These are phyloP conservation scores for Heliconius erato DNA, from an alignment of 2,888 invertebrate species.

Conservation along the genomic window DNA sequence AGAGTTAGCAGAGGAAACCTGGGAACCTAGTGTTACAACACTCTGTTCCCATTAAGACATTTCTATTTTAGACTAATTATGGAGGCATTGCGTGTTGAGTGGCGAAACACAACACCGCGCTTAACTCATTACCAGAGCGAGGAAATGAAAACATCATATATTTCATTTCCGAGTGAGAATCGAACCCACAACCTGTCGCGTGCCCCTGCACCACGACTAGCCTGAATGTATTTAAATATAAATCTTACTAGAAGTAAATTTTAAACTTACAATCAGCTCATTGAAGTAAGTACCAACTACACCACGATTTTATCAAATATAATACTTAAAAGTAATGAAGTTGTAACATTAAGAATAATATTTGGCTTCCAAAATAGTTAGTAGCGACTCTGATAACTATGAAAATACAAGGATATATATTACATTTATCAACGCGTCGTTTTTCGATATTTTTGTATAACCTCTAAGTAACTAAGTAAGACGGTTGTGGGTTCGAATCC, in stretches of 20 bases:
- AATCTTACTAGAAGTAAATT: neutral
- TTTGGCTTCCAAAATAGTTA: conserved; percentile 56
- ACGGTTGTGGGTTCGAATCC: neutral
- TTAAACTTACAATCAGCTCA: neutral
- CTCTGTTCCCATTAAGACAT: no score
- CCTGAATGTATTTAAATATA: neutral
- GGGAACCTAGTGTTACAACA: no score
- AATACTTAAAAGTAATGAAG: conserved; percentile 36
- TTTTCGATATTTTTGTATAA: neutral
- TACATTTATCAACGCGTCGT: neutral
- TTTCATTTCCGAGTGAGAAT: no score
- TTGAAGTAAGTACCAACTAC: neutral
- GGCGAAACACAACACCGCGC: no score
- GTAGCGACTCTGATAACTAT: conserved; percentile 51
- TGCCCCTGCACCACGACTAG: no score
- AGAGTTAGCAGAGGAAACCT: no score
- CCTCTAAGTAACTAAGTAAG: neutral
- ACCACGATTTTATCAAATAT: conserved; percentile 3
- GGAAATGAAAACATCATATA: no score
- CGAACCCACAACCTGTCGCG: no score
- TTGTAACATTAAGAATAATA: conserved; percentile 52
- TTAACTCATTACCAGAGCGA: no score
- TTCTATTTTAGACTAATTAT: no score
- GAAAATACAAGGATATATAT: conserved; percentile 48
- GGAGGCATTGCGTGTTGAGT: no score